Percentiles rank a stretch among this genome's conserved stretches.
Evolutionary conservation across 2,888 invertebrate species (phyloP).

Genomic region (Apodemia mormo): DNA sequence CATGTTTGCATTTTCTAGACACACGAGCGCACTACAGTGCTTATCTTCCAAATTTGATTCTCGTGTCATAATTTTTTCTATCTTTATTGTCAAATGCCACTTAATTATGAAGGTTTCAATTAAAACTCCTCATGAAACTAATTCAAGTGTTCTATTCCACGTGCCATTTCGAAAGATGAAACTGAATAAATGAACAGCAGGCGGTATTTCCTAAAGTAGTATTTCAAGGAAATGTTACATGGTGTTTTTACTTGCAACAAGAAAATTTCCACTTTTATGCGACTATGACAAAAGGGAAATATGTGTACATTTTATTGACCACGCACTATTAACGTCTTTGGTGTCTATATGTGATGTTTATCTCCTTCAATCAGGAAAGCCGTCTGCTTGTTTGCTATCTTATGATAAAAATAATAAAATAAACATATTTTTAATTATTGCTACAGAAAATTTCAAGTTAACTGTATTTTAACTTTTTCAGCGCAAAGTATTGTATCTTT

Average conservation of each 20-base stretch:
- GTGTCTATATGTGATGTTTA: no score
- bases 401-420: no score
- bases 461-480: no score
- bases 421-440: no score
- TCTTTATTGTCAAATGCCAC: neutral
- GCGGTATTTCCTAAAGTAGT: slow-evolving; percentile 34
- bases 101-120: slow-evolving; percentile 50
- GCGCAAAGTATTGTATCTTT: no score
- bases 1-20: slow-evolving; percentile 56
- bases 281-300: no score
- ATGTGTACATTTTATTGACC: no score
- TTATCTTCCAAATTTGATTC: slow-evolving; percentile 40
- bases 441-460: no score
- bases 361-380: no score
- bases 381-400: no score
- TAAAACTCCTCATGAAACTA: slow-evolving; percentile 37
- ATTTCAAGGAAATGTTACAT: slow-evolving; percentile 36
- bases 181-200: slow-evolving; percentile 33
- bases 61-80: slow-evolving; percentile 61
- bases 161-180: slow-evolving; percentile 32
- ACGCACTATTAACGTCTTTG: no score
- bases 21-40: slow-evolving; percentile 41
- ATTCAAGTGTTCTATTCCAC: neutral
- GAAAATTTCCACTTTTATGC: no score
- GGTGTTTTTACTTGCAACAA: slow-evolving; percentile 31